Evolutionary conservation across 2,113 vertebrate species (phyloP).

Genomic region (Forbesichthys papilliferus): DNA sequence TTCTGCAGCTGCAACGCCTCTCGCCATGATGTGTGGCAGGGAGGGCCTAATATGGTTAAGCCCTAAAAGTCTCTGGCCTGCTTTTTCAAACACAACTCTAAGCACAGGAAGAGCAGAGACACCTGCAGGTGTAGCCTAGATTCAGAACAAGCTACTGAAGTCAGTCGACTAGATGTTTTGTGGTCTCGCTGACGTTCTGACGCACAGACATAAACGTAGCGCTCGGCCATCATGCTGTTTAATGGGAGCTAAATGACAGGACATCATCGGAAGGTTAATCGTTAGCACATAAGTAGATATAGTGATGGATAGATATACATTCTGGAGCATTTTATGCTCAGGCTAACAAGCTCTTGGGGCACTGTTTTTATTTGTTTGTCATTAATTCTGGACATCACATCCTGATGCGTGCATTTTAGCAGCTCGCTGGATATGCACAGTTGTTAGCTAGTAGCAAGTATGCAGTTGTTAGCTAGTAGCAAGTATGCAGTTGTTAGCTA

Average conservation of each 20-base stretch:
- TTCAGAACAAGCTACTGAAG: neutral
- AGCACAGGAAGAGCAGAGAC: neutral
- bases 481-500: too few species aligned
- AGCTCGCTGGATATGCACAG: too few species aligned
- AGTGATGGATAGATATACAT: too few species aligned
- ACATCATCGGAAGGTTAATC: neutral
- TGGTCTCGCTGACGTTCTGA: neutral
- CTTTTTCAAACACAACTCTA: neutral
- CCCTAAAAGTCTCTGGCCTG: slow-evolving; percentile 1
- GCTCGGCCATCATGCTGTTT: slow-evolving; percentile 5
- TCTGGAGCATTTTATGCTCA: too few species aligned
- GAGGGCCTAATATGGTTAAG: slow-evolving; percentile 54
- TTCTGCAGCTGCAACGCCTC: slow-evolving; percentile 33
- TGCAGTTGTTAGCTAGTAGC: too few species aligned
- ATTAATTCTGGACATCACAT: too few species aligned
- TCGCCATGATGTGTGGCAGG: slow-evolving; percentile 26
- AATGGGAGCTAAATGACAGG: neutral
- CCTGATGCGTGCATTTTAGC: too few species aligned
- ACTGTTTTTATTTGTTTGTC: too few species aligned
- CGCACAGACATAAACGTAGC: neutral
- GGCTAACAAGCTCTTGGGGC: too few species aligned
- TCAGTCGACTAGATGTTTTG: slow-evolving; percentile 29
- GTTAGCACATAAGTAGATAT: too few species aligned
- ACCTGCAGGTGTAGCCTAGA: too few species aligned
- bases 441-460: too few species aligned